A percentile compares a stretch with the other conserved stretches of the same genome.
Conservation (phyloP, 2,888 invertebrate genomes). For the Polietes domitor region DNA sequence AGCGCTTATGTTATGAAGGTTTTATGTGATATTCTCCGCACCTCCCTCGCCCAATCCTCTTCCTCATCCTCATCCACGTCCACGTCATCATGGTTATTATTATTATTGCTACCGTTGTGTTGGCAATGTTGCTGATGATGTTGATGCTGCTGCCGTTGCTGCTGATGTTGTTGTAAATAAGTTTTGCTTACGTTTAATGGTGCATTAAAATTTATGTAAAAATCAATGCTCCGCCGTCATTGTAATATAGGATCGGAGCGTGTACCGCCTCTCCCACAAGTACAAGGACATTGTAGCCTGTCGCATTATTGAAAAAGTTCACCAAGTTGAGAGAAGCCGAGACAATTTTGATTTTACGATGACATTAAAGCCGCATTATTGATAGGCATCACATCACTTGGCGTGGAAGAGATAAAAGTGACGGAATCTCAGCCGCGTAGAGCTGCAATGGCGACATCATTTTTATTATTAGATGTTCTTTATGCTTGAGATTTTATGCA, state of each 20-base stretch:
- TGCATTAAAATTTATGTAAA: slow-evolving; percentile 69
- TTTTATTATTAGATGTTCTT: too few relatives aligned
- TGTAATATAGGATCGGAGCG: slow-evolving; percentile 32
- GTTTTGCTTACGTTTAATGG: slow-evolving; percentile 64
- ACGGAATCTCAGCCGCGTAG: too few relatives aligned
- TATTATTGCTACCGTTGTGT: slow-evolving; percentile 11
- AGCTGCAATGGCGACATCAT: too few relatives aligned
- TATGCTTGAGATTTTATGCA: too few relatives aligned
- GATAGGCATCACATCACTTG: neutral
- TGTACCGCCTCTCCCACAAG: neutral
- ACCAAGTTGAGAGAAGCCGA: neutral
- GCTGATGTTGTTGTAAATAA: slow-evolving; percentile 31
- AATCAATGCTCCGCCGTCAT: slow-evolving; percentile 62
- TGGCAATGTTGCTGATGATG: too few relatives aligned
- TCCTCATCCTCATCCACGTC: too few relatives aligned
- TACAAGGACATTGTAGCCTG: slow-evolving; percentile 63
- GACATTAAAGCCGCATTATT: neutral
- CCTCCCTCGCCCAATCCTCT: neutral
- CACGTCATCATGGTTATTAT: neutral
- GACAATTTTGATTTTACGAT: slow-evolving; percentile 17
- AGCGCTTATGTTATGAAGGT: slow-evolving; percentile 25
- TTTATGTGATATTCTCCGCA: slow-evolving; percentile 4
- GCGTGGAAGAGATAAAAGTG: too few relatives aligned
- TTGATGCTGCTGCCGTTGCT: neutral
- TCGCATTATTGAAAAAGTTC: slow-evolving; percentile 71